Base-by-base conservation (phyloP, 2,797 vertebrate genomes). In the Monodelphis domestica region DNA sequence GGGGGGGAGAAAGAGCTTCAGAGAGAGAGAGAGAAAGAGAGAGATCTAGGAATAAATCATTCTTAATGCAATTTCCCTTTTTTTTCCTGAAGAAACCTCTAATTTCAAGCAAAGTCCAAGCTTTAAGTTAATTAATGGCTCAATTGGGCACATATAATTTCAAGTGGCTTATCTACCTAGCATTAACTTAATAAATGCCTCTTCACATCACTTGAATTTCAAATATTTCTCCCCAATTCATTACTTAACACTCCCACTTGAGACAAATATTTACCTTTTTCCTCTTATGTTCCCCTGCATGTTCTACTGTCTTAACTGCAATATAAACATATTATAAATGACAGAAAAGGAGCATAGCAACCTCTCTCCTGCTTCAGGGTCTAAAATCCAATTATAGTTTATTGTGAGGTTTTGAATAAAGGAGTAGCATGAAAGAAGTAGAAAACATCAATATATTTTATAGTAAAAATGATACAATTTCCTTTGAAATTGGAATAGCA, bases 301-400 rank as follows among this genome's bases (percentile, higher is more conserved):
- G 89, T 94, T 96, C 95, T 94, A 91, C 87, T 94, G 89, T 92
- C 96, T 95, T 90, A 93, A 97, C 96, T 95, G 96, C 95, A 91
- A 97, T 95, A 96, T 96, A 95, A 88, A 38, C 84, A 91, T 90
- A 55, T 33, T 57, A 87, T 94, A 96, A 94, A 91, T 94, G 93
- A 96, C 89, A 95, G 94, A 57, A 95, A 38, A 51, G 93, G 15
- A 95, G 93, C 54, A 95, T 53, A 93, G 90, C 28, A 92, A 57
- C 29, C 88, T 95, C 63, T 93, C 89, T 96, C 94, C n/a, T 94
- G 91, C 95, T 96, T 93, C 38, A 70, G 93, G 95, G 95, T 95
- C 55, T 94, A 96, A 97, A 96, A 96, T 95, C 90, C 90, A 97
- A 97, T 97, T 97, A 97, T 91, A 94, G 91, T 96, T 97, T 96